phyloP scores from a whole-genome alignment of 1,140 invertebrate genomes.

The Tetranychus urticae region DNA sequence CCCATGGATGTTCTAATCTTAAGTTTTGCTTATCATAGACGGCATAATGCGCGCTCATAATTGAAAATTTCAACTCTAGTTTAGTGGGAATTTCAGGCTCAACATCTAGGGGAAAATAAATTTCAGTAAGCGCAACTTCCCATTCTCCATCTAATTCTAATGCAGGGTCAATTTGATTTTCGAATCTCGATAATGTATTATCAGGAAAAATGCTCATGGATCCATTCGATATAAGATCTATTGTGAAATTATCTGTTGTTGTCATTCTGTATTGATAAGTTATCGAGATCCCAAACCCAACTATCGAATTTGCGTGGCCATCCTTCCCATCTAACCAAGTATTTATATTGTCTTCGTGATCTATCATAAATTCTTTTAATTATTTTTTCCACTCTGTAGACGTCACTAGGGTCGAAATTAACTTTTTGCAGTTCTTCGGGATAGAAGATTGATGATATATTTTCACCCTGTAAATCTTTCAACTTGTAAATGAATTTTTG shows the following conservation, averaged over 20 bases:
- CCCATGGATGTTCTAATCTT: background rate
- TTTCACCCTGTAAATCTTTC: background rate
- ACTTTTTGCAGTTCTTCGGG: background rate
- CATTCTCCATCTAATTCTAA: background rate
- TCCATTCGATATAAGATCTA: background rate
- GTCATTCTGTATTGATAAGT: no score
- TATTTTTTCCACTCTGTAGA: background rate
- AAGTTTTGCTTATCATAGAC: background rate
- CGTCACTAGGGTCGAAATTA: background rate
- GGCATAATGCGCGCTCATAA: background rate
- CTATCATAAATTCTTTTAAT: background rate
- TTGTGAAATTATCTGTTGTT: background rate
- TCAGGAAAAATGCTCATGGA: background rate
- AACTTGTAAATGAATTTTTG: background rate
- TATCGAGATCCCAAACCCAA: background rate
- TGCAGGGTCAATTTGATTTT: background rate
- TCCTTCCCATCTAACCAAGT: background rate
- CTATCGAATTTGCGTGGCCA: background rate
- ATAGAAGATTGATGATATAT: background rate
- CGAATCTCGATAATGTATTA: background rate
- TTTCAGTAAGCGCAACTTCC: background rate
- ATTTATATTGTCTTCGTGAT: background rate
- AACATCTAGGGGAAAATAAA: background rate
- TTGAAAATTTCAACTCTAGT: background rate
- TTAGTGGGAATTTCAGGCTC: no score